Evolutionary conservation across 1,140 invertebrate genomes (phyloP).

Genomic region (Hyphantria cunea): DNA sequence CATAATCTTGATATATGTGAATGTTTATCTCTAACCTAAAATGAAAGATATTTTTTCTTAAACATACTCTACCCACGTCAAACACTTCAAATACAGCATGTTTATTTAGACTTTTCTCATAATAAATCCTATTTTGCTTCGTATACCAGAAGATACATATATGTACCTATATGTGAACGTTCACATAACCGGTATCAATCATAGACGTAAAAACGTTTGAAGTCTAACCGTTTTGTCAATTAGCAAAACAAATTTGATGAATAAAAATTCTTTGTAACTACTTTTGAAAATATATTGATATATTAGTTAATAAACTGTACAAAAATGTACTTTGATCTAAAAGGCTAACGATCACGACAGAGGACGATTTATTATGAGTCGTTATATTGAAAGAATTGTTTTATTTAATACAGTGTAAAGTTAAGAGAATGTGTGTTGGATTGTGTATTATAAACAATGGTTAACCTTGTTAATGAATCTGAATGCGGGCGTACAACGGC

Average conservation of each 20-base stretch:
- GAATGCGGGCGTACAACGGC: slow-evolving; percentile 32
- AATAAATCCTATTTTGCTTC: no score
- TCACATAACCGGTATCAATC: no score
- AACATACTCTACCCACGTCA: no score
- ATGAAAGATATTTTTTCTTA: slow-evolving; percentile 1
- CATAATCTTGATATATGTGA: slow-evolving; percentile 29
- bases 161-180: no score
- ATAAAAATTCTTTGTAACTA: slow-evolving; percentile 4
- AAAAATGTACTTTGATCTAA: background rate
- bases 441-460: slow-evolving; percentile 43
- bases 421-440: slow-evolving; percentile 35
- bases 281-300: slow-evolving; percentile 2
- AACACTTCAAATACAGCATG: no score
- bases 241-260: slow-evolving; percentile 24
- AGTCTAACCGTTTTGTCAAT: slow-evolving; percentile 14
- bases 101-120: no score
- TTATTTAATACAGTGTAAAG: slow-evolving; percentile 19
- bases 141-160: no score
- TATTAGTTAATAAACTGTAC: background rate
- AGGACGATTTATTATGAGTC: slow-evolving; percentile 11
- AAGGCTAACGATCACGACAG: background rate
- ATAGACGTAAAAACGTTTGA: background rate
- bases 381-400: slow-evolving; percentile 7
- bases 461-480: slow-evolving; percentile 45
- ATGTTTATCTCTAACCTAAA: slow-evolving; percentile 12